Percentiles rank a stretch among this genome's conserved stretches.
These are phyloP conservation scores for Hydropsyche betteni DNA, from an alignment of 2,888 invertebrate genomes.

Conservation along the genomic window DNA sequence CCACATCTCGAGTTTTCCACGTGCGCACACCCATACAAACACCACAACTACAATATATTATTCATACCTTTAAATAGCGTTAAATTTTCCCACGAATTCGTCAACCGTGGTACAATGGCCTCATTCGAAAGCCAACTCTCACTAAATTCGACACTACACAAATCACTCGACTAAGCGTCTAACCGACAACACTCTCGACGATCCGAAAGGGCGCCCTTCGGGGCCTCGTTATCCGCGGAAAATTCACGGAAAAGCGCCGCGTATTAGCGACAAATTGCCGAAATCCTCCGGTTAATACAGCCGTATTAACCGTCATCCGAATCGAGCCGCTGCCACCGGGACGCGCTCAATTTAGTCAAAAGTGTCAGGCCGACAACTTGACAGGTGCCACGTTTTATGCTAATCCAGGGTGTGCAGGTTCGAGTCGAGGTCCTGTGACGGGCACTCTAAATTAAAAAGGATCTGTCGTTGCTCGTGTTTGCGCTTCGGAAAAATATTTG, in stretches of 20 bases:
- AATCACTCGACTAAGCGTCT: too few species aligned
- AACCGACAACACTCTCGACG: too few species aligned
- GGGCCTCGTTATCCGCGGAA: background rate
- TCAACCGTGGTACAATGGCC: too few species aligned
- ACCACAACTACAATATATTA: too few species aligned
- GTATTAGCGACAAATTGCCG: slow-evolving; percentile 22
- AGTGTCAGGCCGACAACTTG: slow-evolving; percentile 64
- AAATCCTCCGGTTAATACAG: slow-evolving; percentile 4
- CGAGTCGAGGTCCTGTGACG: background rate
- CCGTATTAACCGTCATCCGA: slow-evolving; percentile 51
- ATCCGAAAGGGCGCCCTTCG: too few species aligned
- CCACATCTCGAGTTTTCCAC: too few species aligned
- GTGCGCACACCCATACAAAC: too few species aligned
- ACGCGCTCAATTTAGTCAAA: slow-evolving; percentile 53
- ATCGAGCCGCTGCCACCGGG: slow-evolving; percentile 52
- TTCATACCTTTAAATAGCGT: too few species aligned
- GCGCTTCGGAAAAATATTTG: slow-evolving; percentile 6
- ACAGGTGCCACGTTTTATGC: slow-evolving; percentile 60
- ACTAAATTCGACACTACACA: too few species aligned
- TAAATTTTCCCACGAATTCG: too few species aligned
- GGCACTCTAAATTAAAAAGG: slow-evolving; percentile 26
- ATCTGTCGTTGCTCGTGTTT: background rate
- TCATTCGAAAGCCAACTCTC: too few species aligned
- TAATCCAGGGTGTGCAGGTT: slow-evolving; percentile 20
- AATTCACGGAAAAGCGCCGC: slow-evolving; percentile 13